These are phyloP conservation scores for Arrhamphus sclerolepis DNA, from an alignment of 2,797 vertebrate species.

Conservation along the genomic window DNA sequence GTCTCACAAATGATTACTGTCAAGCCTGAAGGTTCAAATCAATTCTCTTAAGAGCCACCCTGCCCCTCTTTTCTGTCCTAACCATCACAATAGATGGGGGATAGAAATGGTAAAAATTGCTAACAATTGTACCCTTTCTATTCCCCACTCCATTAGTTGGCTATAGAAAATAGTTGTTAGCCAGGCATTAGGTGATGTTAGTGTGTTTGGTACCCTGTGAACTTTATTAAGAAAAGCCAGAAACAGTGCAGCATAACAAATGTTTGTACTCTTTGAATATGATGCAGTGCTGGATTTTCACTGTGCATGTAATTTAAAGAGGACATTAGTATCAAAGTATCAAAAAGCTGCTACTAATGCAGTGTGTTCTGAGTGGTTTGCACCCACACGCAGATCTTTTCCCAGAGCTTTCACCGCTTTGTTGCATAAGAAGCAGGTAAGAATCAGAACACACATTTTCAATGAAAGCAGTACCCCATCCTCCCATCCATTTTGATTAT, in stretches of 20 bases:
- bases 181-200: constrained; percentile 3
- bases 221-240: constrained; percentile 11
- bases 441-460: background rate
- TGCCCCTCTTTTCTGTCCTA: constrained; percentile 38
- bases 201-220: constrained; percentile 12
- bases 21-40: constrained; percentile 49
- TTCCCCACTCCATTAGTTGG: constrained; percentile 43
- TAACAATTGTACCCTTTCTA: constrained; percentile 32
- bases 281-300: constrained; percentile 15
- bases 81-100: constrained; percentile 63
- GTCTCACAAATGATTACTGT: constrained; percentile 57
- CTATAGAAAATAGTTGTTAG: background rate
- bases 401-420: constrained; percentile 4
- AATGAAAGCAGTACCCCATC: background rate
- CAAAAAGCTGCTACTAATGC: constrained; percentile 35
- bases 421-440: constrained; percentile 22
- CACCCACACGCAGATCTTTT: constrained; percentile 42
- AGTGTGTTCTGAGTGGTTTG: constrained; percentile 44
- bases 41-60: constrained; percentile 48
- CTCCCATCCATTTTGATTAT: too few relatives aligned
- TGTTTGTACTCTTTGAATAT: constrained; percentile 28
- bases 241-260: constrained; percentile 17
- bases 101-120: constrained; percentile 38
- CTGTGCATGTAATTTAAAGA: constrained; percentile 35
- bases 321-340: constrained; percentile 29